These are phyloP conservation scores for Acyrthosiphon pisum DNA, from an alignment of 1,140 invertebrate genomes.

Conservation along the genomic window DNA sequence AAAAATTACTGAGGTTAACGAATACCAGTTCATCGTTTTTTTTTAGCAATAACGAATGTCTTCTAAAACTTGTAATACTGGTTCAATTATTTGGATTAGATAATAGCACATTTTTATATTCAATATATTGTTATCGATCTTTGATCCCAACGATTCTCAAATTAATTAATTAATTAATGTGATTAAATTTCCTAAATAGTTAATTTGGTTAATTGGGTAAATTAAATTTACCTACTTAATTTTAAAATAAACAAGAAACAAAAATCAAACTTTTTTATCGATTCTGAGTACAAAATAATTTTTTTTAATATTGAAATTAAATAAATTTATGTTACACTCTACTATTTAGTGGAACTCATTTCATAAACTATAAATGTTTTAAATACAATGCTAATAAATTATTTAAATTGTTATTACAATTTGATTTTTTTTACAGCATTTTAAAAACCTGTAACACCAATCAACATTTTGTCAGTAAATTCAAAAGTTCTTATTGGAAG, in stretches of 20 bases:
- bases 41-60: background rate
- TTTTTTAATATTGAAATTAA: background rate
- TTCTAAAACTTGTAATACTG: background rate
- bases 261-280: background rate
- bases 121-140: no score
- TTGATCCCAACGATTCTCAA: no score
- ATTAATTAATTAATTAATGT: background rate
- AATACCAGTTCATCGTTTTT: background rate
- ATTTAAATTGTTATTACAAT: background rate
- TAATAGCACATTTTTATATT: no score
- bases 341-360: background rate
- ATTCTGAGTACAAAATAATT: background rate
- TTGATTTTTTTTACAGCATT: background rate
- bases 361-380: background rate
- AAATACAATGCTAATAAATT: background rate
- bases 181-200: background rate
- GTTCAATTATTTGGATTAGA: no score
- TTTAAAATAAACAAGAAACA: background rate
- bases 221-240: background rate
- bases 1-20: background rate
- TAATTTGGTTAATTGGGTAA: no score
- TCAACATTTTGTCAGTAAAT: background rate
- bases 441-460: background rate
- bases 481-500: no score
- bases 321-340: background rate